Conservation (phyloP, 1,140 invertebrate genomes). For the Eumaeus atala region DNA sequence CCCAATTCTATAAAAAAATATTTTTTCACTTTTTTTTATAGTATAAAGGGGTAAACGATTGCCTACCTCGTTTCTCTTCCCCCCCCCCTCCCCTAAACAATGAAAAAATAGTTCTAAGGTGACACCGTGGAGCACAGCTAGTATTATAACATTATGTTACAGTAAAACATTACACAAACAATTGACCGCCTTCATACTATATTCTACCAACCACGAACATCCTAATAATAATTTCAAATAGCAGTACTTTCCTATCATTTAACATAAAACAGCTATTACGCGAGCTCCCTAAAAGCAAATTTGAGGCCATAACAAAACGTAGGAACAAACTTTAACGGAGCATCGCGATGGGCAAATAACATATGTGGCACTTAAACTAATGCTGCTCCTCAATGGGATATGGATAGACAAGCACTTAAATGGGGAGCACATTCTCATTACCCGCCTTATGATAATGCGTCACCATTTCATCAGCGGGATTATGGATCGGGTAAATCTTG, state of each 20-base stretch:
- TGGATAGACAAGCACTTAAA: conserved; percentile 17
- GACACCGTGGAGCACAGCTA: too few species aligned
- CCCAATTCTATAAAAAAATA: too few species aligned
- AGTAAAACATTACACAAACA: too few species aligned
- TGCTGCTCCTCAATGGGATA: conserved; percentile 17
- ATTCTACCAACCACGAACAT: too few species aligned
- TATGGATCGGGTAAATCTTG: background rate
- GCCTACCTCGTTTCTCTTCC: too few species aligned
- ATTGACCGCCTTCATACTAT: too few species aligned
- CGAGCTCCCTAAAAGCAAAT: conserved; percentile 5
- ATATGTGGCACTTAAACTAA: conserved; percentile 18
- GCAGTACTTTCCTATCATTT: background rate
- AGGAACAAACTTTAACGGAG: conserved; percentile 12
- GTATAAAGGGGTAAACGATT: too few species aligned
- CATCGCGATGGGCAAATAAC: conserved; percentile 10
- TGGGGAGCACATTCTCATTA: conserved; percentile 11
- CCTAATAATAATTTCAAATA: too few species aligned
- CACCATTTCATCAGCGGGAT: conserved; percentile 15
- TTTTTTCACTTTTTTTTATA: too few species aligned
- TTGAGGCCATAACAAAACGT: background rate
- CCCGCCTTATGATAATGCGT: conserved; percentile 13
- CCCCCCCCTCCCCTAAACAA: too few species aligned
- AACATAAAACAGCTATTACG: conserved; percentile 5
- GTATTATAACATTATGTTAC: too few species aligned
- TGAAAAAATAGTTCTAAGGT: too few species aligned